phyloP scores from a whole-genome alignment of 2,888 invertebrate species.

The Philereme transversata region DNA sequence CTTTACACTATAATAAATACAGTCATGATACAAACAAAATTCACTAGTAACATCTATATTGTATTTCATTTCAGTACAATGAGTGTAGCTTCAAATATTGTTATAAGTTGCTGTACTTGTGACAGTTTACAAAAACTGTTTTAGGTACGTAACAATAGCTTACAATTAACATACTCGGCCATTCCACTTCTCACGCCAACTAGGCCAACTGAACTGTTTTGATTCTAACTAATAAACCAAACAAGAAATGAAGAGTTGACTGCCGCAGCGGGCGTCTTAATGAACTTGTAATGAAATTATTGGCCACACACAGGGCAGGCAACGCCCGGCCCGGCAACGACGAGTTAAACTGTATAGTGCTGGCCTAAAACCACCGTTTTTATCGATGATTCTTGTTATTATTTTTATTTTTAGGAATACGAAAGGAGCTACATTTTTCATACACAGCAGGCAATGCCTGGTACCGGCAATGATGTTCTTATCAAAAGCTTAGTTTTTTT shows the following conservation, averaged over 20 bases:
- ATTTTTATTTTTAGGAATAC: not conserved
- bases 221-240: constrained; percentile 49
- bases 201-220: constrained; percentile 18
- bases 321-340: constrained; percentile 78
- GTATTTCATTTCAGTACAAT: too few species aligned
- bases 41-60: too few species aligned
- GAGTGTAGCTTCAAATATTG: too few species aligned
- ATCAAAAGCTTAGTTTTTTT: too few species aligned
- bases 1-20: too few species aligned
- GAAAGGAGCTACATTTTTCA: too few species aligned
- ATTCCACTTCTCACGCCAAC: constrained; percentile 6
- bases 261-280: constrained; percentile 70
- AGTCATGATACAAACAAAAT: too few species aligned
- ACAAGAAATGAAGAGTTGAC: constrained; percentile 57
- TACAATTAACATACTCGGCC: not conserved
- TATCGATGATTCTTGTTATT: constrained; percentile 20
- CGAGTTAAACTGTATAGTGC: constrained; percentile 73
- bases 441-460: too few species aligned
- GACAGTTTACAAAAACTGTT: too few species aligned
- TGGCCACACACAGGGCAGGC: constrained; percentile 80
- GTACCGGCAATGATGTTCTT: too few species aligned
- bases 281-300: constrained; percentile 84
- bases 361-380: constrained; percentile 30
- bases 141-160: too few species aligned
- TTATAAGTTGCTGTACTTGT: too few species aligned